Base-by-base conservation (phyloP, 2,797 vertebrate genomes). In the Enoplosus armatus region DNA sequence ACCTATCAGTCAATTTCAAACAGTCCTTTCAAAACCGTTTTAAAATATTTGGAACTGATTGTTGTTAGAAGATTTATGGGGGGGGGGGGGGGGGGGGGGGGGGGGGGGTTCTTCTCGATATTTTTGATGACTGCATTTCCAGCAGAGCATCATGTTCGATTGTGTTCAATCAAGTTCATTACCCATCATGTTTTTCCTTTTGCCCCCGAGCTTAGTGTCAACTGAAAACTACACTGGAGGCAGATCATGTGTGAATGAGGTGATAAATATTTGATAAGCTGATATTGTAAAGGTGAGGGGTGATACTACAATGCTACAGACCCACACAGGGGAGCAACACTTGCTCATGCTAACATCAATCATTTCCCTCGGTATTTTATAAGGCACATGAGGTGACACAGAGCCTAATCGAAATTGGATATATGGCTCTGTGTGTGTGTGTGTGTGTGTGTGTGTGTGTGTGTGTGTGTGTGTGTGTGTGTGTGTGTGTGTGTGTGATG, bases 241-340 rank as follows among this genome's bases (percentile, higher is more conserved):
- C 71, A 47, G 66, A 59, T 79, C 67, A 61, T 68, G 72, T 60
- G 62, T 67, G 75, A 82, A 78, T 75, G 76, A 70, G 64, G 53
- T 24, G n/a, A 67, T 93, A 54, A 86, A 90, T 93, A 89, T 88
- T 93, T 84, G 69, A 92, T 84, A 51, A 53, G 81, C 24, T 77
- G 48, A 87, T 88, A 85, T 65, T 85, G 75, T 80, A 84, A 79
- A 84, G 77, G 75, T 81, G 74, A 84, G 58, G 43, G 74, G 18
- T 62, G 33, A 79, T 50, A 87, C 77, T 85, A 76, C 82, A 78
- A 73, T n/a, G 65, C 72, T 65, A 60, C 64, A 77, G 79, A 64
- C 59, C 55, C 59, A 68, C 72, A 79, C 24, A 75, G 45, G 66
- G 39, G 47, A 31, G 65, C 45, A 66, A 77, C 55, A 45, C 7